phyloP scores from a whole-genome alignment of 2,113 vertebrate genomes.

The Neolamprologus hecqui region DNA sequence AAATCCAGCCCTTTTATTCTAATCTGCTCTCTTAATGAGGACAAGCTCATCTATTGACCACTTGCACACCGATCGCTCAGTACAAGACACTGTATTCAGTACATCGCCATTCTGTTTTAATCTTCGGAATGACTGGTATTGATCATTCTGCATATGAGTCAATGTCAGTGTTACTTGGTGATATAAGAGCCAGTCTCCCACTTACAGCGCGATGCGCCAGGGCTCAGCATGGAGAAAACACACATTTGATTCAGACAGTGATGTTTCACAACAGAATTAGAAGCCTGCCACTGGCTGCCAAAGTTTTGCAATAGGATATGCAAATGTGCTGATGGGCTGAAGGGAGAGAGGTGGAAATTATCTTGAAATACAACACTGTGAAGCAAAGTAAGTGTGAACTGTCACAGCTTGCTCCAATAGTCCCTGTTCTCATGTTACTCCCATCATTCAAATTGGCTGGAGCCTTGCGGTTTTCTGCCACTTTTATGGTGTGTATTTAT shows the following conservation, averaged over 20 bases:
- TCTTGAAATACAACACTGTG: constrained; percentile 25
- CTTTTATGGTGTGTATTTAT: constrained; percentile 44
- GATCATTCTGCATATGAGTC: constrained; percentile 27
- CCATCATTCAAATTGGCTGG: constrained; percentile 15
- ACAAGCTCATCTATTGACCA: neutral
- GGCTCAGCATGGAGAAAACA: neutral
- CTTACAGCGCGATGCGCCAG: constrained; percentile 6
- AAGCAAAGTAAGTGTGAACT: constrained; percentile 35
- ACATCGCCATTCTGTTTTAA: neutral
- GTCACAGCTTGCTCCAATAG: neutral
- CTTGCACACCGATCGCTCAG: neutral
- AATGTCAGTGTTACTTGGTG: constrained; percentile 29
- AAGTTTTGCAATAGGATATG: constrained; percentile 29
- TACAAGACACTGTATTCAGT: neutral
- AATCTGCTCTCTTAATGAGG: neutral
- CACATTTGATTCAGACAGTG: constrained; percentile 18
- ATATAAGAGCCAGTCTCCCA: constrained; percentile 44
- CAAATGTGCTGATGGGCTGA: constrained; percentile 21
- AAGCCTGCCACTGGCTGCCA: constrained; percentile 21
- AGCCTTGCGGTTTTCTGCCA: constrained; percentile 4
- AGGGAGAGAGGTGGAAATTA: constrained; percentile 10
- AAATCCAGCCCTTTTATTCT: neutral
- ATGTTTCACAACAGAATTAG: constrained; percentile 45
- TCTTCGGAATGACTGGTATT: constrained; percentile 15
- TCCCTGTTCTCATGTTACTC: constrained; percentile 11